A percentile compares a stretch with the other conserved stretches of the same genome.
These are phyloP conservation scores for Gymnoscelis rufifasciata DNA, from an alignment of 2,888 invertebrate species.

Conservation along the genomic window DNA sequence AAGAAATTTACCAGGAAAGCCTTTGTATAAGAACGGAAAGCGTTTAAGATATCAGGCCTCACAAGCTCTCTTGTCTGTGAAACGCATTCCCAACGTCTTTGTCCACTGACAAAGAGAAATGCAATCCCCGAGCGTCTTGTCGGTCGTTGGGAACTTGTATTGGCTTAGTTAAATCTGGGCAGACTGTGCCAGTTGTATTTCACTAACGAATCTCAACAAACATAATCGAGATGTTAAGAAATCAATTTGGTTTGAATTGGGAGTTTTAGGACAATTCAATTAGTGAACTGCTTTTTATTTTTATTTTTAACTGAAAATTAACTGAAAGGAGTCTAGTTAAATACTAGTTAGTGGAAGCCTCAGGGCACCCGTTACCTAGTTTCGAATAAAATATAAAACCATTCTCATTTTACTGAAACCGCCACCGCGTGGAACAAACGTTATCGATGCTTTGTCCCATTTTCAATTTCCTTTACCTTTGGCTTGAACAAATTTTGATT, in stretches of 20 bases:
- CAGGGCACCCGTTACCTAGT: conserved; percentile 23
- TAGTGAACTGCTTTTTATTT: too few relatives aligned
- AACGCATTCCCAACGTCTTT: conserved; percentile 51
- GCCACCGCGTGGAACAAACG: conserved; percentile 29
- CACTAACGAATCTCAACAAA: background rate
- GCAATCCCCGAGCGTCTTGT: conserved; percentile 58
- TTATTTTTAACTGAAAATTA: conserved; percentile 12
- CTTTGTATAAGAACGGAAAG: conserved; percentile 23
- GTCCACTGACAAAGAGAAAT: conserved; percentile 56
- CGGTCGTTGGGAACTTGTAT: conserved; percentile 45
- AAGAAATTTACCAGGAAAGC: too few relatives aligned
- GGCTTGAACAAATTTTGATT: conserved; percentile 8
- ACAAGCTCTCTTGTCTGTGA: conserved; percentile 51
- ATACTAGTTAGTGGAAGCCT: conserved; percentile 16
- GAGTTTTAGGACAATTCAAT: too few relatives aligned
- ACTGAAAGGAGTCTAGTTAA: conserved; percentile 19
- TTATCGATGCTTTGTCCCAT: conserved; percentile 30
- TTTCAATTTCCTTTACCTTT: conserved; percentile 24
- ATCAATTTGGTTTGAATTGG: too few relatives aligned
- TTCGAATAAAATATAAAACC: conserved; percentile 31
- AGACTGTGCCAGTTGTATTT: conserved; percentile 5
- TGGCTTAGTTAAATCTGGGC: conserved; percentile 45
- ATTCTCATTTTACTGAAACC: conserved; percentile 25
- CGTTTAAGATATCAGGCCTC: conserved; percentile 47
- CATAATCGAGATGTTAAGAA: too few relatives aligned